Conservation (phyloP, 2,888 invertebrate species). For the Diarsia mendica region DNA sequence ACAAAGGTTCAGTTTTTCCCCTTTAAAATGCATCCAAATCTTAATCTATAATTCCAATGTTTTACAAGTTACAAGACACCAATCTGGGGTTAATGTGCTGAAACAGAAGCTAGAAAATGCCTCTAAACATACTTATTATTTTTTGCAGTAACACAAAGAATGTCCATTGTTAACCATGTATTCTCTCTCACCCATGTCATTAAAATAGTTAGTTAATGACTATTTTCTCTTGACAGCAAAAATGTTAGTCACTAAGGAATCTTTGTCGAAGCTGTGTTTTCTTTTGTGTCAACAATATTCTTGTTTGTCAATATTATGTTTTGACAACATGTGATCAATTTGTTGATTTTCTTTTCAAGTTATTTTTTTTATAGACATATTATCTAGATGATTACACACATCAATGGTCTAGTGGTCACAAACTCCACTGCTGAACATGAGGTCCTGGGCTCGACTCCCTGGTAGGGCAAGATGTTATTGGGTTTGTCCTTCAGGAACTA, state of each 20-base stretch:
- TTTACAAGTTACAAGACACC: not conserved
- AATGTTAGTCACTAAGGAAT: conserved; percentile 46
- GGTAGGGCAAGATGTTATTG: not conserved
- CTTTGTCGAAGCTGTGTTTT: conserved; percentile 34
- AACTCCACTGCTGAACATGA: not conserved
- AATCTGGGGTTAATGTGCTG: not conserved
- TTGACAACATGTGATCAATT: conserved; percentile 22
- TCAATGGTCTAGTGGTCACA: not conserved
- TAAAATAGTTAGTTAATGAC: conserved; percentile 57
- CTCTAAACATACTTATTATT: not conserved
- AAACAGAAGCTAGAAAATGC: conserved; percentile 17
- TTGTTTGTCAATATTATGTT: conserved; percentile 3
- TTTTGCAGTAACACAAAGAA: conserved; percentile 21
- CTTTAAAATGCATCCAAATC: not conserved
- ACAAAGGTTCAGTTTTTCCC: not conserved
- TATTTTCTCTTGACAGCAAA: conserved; percentile 47
- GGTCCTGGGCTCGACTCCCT: not conserved
- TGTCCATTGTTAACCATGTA: conserved; percentile 38
- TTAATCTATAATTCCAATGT: not conserved
- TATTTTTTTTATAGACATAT: not conserved
- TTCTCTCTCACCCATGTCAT: conserved; percentile 49
- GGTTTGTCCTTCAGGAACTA: not conserved
- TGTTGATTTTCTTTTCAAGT: conserved; percentile 7
- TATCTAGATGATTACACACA: not conserved
- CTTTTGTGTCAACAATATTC: conserved; percentile 12